Conservation (phyloP, 2,797 vertebrate genomes). For the Neoniphon sammara region DNA sequence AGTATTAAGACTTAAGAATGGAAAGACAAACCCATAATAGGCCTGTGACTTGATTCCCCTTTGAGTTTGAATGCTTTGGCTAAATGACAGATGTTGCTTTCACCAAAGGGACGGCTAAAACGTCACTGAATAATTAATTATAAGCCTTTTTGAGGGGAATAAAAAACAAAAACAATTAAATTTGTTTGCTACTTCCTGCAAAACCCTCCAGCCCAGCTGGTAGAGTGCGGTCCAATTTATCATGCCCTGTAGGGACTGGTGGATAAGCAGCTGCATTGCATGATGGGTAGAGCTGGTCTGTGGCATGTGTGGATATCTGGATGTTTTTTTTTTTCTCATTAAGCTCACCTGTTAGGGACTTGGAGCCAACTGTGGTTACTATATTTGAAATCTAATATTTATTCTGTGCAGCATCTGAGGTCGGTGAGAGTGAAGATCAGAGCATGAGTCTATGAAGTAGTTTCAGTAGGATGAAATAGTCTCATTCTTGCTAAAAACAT, state of each 20-base stretch:
- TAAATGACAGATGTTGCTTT: slow-evolving; percentile 79
- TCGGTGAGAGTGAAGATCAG: not conserved
- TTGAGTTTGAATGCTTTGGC: slow-evolving; percentile 63
- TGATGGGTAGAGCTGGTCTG: slow-evolving; percentile 54
- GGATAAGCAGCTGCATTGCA: slow-evolving; percentile 59
- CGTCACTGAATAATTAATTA: slow-evolving; percentile 79
- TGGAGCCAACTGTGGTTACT: slow-evolving; percentile 4
- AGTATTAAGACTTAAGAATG: slow-evolving; percentile 51
- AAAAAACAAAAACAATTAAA: slow-evolving; percentile 65
- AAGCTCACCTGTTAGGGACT: slow-evolving; percentile 41
- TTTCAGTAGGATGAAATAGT: not conserved
- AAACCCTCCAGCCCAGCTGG: slow-evolving; percentile 71
- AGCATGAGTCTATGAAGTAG: slow-evolving; percentile 3
- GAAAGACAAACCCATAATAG: slow-evolving; percentile 69
- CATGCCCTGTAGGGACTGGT: slow-evolving; percentile 48
- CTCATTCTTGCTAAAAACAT: not conserved
- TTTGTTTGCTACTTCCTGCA: slow-evolving; percentile 66
- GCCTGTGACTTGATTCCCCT: slow-evolving; percentile 69
- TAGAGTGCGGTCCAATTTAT: slow-evolving; percentile 65
- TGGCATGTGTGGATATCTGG: slow-evolving; percentile 12
- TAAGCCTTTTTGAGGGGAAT: slow-evolving; percentile 59
- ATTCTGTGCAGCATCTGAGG: not conserved
- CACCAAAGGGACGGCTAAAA: slow-evolving; percentile 60
- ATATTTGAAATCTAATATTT: slow-evolving; percentile 3
- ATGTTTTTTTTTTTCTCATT: not conserved